Evolutionary conservation across 2,888 invertebrate species (phyloP).

Genomic region (Lordiphosa andalusiaca): DNA sequence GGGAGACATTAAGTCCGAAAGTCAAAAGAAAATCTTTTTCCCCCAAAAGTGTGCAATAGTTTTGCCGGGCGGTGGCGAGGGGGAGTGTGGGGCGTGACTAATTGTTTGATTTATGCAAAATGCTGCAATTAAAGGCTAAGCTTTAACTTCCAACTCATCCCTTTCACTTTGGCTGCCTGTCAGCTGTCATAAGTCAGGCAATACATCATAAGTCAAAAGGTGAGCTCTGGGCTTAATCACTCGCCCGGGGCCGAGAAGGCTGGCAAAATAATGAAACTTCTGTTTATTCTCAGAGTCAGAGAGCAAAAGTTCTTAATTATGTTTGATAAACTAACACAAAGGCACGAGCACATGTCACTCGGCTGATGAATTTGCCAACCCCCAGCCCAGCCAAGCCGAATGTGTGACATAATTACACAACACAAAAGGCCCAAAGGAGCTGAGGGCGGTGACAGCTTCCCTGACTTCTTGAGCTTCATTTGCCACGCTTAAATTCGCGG

Average conservation of each 20-base stretch:
- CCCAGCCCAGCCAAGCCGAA: slow-evolving; percentile 12
- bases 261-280: slow-evolving; percentile 72
- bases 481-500: slow-evolving; percentile 37
- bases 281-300: slow-evolving; percentile 61
- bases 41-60: slow-evolving; percentile 52
- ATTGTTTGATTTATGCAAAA: slow-evolving; percentile 75
- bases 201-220: slow-evolving; percentile 76
- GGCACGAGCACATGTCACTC: slow-evolving; percentile 45
- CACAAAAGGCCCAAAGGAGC: slow-evolving; percentile 44
- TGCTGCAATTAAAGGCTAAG: slow-evolving; percentile 28
- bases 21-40: slow-evolving; percentile 40
- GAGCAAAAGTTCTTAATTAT: slow-evolving; percentile 63
- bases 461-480: slow-evolving; percentile 44
- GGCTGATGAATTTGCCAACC: slow-evolving; percentile 38
- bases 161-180: slow-evolving; percentile 42
- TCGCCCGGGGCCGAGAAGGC: slow-evolving; percentile 28
- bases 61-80: slow-evolving; percentile 9
- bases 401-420: slow-evolving; percentile 60
- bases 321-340: slow-evolving; percentile 61
- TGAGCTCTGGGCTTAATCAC: slow-evolving; percentile 63
- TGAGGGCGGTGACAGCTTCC: not conserved
- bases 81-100: slow-evolving; percentile 58
- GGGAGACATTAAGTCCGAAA: slow-evolving; percentile 64
- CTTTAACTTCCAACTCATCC: slow-evolving; percentile 26
- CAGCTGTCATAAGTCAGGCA: slow-evolving; percentile 65